Conservation (phyloP, 2,888 invertebrate species). For the Diarsia dahlii region DNA sequence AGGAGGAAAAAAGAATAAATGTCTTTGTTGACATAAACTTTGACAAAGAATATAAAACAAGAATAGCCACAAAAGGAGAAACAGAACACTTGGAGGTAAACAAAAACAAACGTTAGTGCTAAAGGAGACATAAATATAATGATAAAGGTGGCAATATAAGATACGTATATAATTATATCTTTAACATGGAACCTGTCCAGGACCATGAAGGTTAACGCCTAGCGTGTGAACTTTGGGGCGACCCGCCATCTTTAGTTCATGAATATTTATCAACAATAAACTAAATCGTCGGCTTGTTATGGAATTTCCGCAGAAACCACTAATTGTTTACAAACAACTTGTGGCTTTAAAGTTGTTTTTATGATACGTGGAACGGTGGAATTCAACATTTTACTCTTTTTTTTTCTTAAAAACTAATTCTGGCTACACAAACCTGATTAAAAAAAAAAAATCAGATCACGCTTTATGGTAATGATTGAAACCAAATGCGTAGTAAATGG, state of each 20-base stretch:
- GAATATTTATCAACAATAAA: conserved; percentile 49
- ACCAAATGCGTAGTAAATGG: background rate
- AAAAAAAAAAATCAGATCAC: background rate
- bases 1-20: background rate
- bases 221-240: conserved; percentile 55
- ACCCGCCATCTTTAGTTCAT: conserved; percentile 48
- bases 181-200: conserved; percentile 34
- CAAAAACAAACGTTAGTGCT: background rate
- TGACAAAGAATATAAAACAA: conserved; percentile 8
- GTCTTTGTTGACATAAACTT: background rate
- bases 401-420: background rate
- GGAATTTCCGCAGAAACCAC: conserved; percentile 26
- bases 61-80: background rate
- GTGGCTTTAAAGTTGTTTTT: conserved; percentile 1
- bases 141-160: background rate
- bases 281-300: conserved; percentile 23
- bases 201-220: conserved; percentile 56
- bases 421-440: background rate
- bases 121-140: background rate
- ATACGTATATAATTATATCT: conserved; percentile 12
- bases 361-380: conserved; percentile 13
- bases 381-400: conserved; percentile 8
- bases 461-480: background rate
- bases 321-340: conserved; percentile 26
- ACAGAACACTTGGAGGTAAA: background rate